Evolutionary conservation across 2,113 vertebrate genomes (phyloP).

Genomic region (Megaleporinus macrocephalus): DNA sequence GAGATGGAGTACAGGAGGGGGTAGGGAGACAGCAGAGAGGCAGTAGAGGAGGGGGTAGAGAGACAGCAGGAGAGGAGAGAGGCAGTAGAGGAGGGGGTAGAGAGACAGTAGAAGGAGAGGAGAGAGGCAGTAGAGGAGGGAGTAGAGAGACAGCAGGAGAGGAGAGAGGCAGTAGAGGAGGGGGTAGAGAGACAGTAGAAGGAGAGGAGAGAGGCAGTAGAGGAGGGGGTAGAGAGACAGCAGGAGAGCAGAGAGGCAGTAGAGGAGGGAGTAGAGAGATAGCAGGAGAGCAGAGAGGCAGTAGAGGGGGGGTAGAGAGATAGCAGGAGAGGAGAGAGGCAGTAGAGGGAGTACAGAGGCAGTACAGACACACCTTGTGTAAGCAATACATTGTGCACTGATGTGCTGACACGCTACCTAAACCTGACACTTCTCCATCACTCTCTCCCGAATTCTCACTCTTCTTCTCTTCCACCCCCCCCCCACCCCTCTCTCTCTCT

Average conservation of each 20-base stretch:
- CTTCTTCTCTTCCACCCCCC: not conserved
- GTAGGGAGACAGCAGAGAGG: too few relatives aligned
- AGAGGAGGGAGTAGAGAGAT: too few relatives aligned
- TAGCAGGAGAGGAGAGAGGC: too few relatives aligned
- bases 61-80: not conserved
- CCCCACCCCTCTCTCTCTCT: not conserved
- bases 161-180: not conserved
- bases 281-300: not conserved
- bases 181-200: not conserved
- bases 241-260: not conserved
- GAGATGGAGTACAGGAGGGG: too few relatives aligned
- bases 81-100: not conserved
- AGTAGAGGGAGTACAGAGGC: too few relatives aligned
- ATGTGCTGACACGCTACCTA: not conserved
- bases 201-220: not conserved
- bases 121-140: not conserved
- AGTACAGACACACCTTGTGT: too few relatives aligned
- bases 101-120: not conserved
- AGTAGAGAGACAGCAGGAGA: too few relatives aligned
- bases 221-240: not conserved
- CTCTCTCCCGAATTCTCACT: not conserved
- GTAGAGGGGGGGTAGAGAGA: not conserved
- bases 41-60: too few relatives aligned
- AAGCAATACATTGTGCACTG: not conserved
- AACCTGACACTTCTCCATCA: slow-evolving; percentile 43